Base-by-base conservation (phyloP, 2,797 vertebrate species). In the Neomorphus geoffroyi region DNA sequence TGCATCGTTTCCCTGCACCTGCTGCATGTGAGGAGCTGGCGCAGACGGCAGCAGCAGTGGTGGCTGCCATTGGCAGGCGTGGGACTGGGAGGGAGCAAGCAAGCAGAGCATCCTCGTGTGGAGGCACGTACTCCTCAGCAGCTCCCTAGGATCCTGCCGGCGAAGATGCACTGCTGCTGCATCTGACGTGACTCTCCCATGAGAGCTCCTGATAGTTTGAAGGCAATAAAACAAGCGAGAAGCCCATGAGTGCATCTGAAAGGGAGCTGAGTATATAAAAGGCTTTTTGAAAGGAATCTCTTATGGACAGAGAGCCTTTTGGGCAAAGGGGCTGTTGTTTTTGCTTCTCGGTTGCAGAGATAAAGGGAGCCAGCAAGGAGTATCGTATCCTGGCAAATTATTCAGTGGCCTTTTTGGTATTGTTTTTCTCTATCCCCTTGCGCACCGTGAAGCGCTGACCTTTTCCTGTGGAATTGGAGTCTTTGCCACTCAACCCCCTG, bases 1-100 rank as follows among this genome's bases (percentile, higher is more conserved):
- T 28, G 15, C 28, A 12, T 39, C 80, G 85, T 24, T 65, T 86
- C 81, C 65, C 90, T 50, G 97, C 95, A 98, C 97, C 98, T 98
- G 97, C 95, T 82, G 95, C 93, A 28, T 70, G 85, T 50, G 27
- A 88, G 92, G 72, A 8, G 84, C 81, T 51, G 87, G 15, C 61
- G 45, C 90, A 12, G 77, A 30, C 88, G 19, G 94, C 94, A 18
- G 91, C 90, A 7, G 70, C 54, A 6, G 62, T 91, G 41, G 41
- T 54, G 7, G 54, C 86, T 86, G 82, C 91, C 87, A 50, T 61
- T 83, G 96, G 96, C 96, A 51, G 94, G 89, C 90, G 50, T 22
- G 88, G 89, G 56, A 71, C 77, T 33, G 1, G 70, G 72, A 65
- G 65, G 65, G 41, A 71, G 66, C 18, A 22, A 67, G 64, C 86